Base-by-base conservation (phyloP, 2,113 vertebrate genomes). In the Caracal caracal region DNA sequence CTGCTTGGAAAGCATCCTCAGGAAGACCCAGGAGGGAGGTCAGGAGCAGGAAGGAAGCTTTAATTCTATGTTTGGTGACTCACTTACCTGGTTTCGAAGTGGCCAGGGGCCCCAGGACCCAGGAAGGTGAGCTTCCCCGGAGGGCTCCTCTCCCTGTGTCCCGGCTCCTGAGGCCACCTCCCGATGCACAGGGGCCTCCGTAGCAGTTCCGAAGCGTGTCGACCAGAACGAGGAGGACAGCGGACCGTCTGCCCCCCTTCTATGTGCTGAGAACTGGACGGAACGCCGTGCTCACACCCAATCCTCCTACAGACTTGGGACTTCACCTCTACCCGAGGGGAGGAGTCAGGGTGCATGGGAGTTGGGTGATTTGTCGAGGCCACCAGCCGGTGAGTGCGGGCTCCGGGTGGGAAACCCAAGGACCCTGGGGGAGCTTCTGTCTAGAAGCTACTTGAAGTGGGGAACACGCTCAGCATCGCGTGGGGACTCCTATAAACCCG, bases 101-200 rank as follows among this genome's bases (percentile, higher is more conserved):
- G 26, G 15, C 20, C 28, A 6, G 30, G 0, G 2, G 6, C 24
- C 19, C 2, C 0, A 49, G 22, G 37, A n/a, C 24, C 35, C 30
- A n/a, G 90, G 19, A 6, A 37, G 37, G 7, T 0, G 10, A 24
- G 61, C 53, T 1, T 0, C n/a, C 3, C 33, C 17, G n/a, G 51
- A 33, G 30, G 40, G 47, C 17, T 1, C 16, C 56, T 53, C 8
- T 76, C 17, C 5, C 22, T 2, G 28, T 3, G 28, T 0, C 0
- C 37, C 20, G 17, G 35, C 4, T 19, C 19, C 0, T 33, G 59
- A 5, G 13, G 1, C 24, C 0, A 0, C 20, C 2, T 7, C 26
- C 28, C 33, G 30, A 4, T 6, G 19, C 3, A 6, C 70, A 13
- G 11, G 11, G 6, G 6, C 16, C 6, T 35, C 26, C 2, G 3